Evolutionary conservation across 2,797 vertebrate genomes (phyloP).

Genomic region (Carapus acus): DNA sequence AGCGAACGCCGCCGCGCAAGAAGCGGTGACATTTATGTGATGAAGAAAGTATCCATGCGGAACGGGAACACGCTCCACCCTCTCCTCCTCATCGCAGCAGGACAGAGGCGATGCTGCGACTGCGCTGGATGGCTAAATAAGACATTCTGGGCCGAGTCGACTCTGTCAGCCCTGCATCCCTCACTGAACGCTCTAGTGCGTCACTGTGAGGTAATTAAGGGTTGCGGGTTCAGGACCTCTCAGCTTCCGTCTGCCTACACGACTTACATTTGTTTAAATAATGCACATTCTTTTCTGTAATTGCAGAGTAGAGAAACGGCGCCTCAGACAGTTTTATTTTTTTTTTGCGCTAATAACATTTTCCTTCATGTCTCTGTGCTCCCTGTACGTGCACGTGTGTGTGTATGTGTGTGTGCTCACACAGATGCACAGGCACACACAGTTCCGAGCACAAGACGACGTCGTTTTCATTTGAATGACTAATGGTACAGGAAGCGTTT

Average conservation of each 20-base stretch:
- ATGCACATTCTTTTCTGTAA: slow-evolving; percentile 59
- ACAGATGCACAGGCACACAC: slow-evolving; percentile 13
- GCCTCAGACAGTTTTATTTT: slow-evolving; percentile 47
- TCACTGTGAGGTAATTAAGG: slow-evolving; percentile 75
- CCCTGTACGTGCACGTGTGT: slow-evolving; percentile 2
- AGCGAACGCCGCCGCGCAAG: slow-evolving; percentile 17
- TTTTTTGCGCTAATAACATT: slow-evolving; percentile 49
- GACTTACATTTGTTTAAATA: slow-evolving; percentile 57
- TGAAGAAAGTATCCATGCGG: slow-evolving; percentile 30
- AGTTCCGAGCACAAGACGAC: not conserved
- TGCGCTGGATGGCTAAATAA: slow-evolving; percentile 51
- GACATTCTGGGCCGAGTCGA: slow-evolving; percentile 42
- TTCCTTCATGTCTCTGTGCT: slow-evolving; percentile 19
- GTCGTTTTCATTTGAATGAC: not conserved
- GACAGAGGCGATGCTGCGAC: slow-evolving; percentile 21
- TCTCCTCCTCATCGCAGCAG: slow-evolving; percentile 23
- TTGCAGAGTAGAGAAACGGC: slow-evolving; percentile 60
- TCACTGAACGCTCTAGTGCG: slow-evolving; percentile 57
- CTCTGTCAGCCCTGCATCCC: slow-evolving; percentile 45
- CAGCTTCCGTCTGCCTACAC: slow-evolving; percentile 66
- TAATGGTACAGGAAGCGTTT: not conserved
- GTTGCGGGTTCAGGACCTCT: slow-evolving; percentile 60
- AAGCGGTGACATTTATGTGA: slow-evolving; percentile 14
- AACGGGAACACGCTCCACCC: slow-evolving; percentile 12
- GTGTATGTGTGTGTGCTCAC: not conserved